Conservation (phyloP, 2,113 vertebrate species). For the Saguinus midas region DNA sequence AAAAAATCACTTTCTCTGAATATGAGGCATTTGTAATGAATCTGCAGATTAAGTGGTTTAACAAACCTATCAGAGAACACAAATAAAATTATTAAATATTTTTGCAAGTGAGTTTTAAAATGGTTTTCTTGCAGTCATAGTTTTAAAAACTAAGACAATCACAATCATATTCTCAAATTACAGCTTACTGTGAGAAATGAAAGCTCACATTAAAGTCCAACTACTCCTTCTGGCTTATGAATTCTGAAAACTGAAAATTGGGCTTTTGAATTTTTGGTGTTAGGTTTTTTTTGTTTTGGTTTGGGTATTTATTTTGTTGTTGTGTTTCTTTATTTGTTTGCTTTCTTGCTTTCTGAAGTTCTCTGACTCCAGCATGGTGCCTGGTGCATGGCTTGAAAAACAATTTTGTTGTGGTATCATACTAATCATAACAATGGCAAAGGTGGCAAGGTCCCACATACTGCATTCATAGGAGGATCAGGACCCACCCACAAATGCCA, state of each 20-base stretch:
- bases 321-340: not conserved
- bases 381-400: not conserved
- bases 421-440: not conserved
- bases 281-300: not conserved
- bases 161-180: slow-evolving; percentile 5
- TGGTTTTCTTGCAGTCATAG: not conserved
- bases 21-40: not conserved
- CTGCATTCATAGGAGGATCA: not conserved
- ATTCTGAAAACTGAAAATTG: not conserved
- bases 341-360: not conserved
- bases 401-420: not conserved
- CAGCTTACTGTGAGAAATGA: slow-evolving; percentile 1
- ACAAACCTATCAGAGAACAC: slow-evolving; percentile 15
- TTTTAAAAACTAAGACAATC: slow-evolving; percentile 30
- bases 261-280: not conserved
- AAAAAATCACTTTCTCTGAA: slow-evolving; percentile 59
- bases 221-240: not conserved
- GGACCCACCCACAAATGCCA: not conserved
- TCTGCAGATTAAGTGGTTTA: slow-evolving; percentile 32
- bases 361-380: not conserved
- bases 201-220: not conserved
- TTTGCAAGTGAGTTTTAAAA: slow-evolving; percentile 26
- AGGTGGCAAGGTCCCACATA: not conserved
- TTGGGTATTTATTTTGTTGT: not conserved
- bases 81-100: slow-evolving; percentile 48